phyloP scores from a whole-genome alignment of 2,888 invertebrate species.

The Drosophila bunnanda region DNA sequence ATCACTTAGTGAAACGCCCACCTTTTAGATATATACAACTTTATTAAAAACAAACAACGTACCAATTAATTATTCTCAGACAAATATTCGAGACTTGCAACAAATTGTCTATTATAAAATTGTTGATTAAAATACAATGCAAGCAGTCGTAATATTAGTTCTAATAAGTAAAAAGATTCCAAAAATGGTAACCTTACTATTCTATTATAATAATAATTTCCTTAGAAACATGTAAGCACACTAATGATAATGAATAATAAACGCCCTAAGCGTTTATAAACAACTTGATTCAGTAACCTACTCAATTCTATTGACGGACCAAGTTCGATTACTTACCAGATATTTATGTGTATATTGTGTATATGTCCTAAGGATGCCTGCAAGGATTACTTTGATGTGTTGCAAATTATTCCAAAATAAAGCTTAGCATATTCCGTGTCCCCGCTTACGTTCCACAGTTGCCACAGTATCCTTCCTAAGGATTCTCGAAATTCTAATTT shows the following conservation, averaged over 20 bases:
- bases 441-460: conserved; percentile 15
- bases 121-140: background rate
- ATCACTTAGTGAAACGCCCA: conserved; percentile 24
- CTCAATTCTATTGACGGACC: conserved; percentile 24
- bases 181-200: background rate
- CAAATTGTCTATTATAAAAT: background rate
- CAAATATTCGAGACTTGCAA: conserved; percentile 1
- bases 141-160: background rate
- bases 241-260: background rate
- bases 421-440: conserved; percentile 41
- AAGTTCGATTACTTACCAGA: conserved; percentile 24
- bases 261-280: background rate
- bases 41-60: background rate
- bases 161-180: background rate
- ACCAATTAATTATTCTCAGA: background rate
- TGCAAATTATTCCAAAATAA: conserved; percentile 38
- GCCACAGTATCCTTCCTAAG: conserved; percentile 23
- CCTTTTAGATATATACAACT: conserved; percentile 11
- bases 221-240: background rate
- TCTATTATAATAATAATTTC: background rate
- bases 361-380: conserved; percentile 20
- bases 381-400: conserved; percentile 27
- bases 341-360: conserved; percentile 31
- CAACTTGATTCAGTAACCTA: background rate
- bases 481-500: conserved; percentile 43